Evolutionary conservation across 53 echinoderm and acorn worm genomes (phyloP), one percentile per base, ranked within the genome.

Genomic region (Mesocentrotus franciscanus): DNA sequence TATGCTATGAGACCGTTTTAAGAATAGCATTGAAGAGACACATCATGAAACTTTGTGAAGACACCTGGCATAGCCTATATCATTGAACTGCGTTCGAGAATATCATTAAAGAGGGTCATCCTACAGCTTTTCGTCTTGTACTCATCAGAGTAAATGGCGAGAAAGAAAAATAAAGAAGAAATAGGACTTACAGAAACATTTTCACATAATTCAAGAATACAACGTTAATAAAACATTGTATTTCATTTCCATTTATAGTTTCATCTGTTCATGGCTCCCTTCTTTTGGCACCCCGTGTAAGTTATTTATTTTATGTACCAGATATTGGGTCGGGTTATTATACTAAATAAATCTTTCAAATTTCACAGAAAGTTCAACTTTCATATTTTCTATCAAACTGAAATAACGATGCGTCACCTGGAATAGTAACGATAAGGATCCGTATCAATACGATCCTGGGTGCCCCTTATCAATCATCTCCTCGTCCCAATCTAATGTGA

Each of bases 331-430:
- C 10, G 33, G 10, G 4, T 76, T 14, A 13, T 76, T 76, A 30
- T 0, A 32, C 1, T 61, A 64, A 64, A 18, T 64, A 20, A 30
- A 32, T 76, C 14, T 13, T 30, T 76, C 3, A 33, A 76, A 33
- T 76, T 76, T 76, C 20, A 76, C 2, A 76, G 33, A 76, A 76
- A 33, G 33, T 76, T 76, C 12, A 33, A 33, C 32, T 33, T 76
- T 33, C n/a, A 87, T 29, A 87, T 58, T 56, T 87, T 87, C 57
- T 58, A 16, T 58, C 59, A 26, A 87, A 26, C n/a, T 87, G 15
- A 87, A 27, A 87, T 87, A 87, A 56, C 29, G 58, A 81, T 81
- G 81, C 42, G 42, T 81, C 81, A 81, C 81, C 42, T 81, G 76
- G 27, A 42, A 39, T 87, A 7, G 11, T 57, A 58, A 59, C 64